Percentiles rank a stretch among this genome's conserved stretches.
Evolutionary conservation across 2,888 invertebrate species (phyloP).

Genomic region (Pilophorus perplexus): DNA sequence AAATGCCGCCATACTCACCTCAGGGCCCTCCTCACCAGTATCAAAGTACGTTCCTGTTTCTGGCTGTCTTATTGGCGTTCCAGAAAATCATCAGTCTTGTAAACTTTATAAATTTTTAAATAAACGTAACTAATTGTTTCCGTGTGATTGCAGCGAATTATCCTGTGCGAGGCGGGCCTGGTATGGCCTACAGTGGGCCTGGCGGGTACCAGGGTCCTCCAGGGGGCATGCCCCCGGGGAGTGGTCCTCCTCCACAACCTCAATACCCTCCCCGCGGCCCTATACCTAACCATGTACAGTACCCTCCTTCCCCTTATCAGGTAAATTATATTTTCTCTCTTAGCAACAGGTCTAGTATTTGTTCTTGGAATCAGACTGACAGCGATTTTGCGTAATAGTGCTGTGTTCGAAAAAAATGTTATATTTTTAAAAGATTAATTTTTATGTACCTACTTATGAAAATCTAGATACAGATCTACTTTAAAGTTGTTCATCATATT

Average conservation of each 20-base stretch:
- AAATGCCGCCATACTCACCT: slow-evolving; percentile 58
- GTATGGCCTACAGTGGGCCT: slow-evolving; percentile 56
- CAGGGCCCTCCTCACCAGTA: slow-evolving; percentile 53
- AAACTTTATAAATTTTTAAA: not conserved
- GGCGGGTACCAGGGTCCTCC: slow-evolving; percentile 40
- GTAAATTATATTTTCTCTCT: slow-evolving; percentile 43
- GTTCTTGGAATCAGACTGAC: too few relatives aligned
- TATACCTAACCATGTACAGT: slow-evolving; percentile 55
- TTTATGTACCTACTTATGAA: too few relatives aligned
- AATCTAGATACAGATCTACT: too few relatives aligned
- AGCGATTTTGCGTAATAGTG: too few relatives aligned
- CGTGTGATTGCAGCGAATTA: slow-evolving; percentile 54
- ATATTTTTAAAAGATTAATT: too few relatives aligned
- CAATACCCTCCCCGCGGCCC: slow-evolving; percentile 53
- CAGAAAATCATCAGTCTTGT: not conserved
- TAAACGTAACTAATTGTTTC: not conserved
- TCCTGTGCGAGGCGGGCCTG: slow-evolving; percentile 50
- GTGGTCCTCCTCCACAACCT: slow-evolving; percentile 56
- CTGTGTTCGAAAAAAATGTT: too few relatives aligned
- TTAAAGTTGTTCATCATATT: too few relatives aligned
- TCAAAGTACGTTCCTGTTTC: not conserved
- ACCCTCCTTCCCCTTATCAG: slow-evolving; percentile 54
- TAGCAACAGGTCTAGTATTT: not conserved
- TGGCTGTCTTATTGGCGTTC: not conserved
- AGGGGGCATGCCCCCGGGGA: slow-evolving; percentile 33